Base-by-base conservation (phyloP, 1,140 invertebrate species). In the Pygmarrhopalites habei region DNA sequence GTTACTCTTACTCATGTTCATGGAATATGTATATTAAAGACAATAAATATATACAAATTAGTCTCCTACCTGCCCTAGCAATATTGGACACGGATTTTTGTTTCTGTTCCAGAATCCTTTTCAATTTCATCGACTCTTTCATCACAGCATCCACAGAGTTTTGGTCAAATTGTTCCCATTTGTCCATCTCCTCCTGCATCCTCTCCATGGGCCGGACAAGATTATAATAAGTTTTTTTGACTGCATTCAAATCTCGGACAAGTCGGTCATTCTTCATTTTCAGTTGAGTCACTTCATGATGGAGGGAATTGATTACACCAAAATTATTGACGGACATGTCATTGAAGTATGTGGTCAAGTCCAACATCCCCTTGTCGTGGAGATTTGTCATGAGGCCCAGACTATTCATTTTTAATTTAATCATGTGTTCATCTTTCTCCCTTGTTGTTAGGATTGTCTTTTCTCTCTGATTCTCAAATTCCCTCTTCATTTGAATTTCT, bases 261-360 rank as follows among this genome's bases (percentile, higher is more conserved):
- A 52, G 28, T 14, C 49, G 14, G 12, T 25, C 7, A 28, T 52
- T 52, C 28, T 25, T 7, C 2, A 2, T 5, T n/a, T 52, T 52
- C 10, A 52, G 25, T 2, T 52, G 4, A 3, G 32, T 32, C 3
- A 56, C 30, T 41, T 56, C 53, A 14, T n/a, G 7, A 17, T 35
- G 12, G 7, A 56, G 26, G 29, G 53, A 56, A 23, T 17, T 12
- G 7, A 56, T 56, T 7, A 56, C 53, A 10, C 4, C 53, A 23
- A 56, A 56, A 26, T 56, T 56, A 32, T 56, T 56, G 7, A 12
- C 23, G 15, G 51, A 28, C 51, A 55, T 55, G 29, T 55, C 51
- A 21, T 55, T 55, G 26, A 55, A 55, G 23, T 28, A 55, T 21
- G 51, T 55, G 26, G 26, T 7, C 14, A 28, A 55, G 17, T 55